Evolutionary conservation across 2,888 invertebrate genomes (phyloP), one percentile per base, ranked within the genome.

Genomic region (Tethea ocularis): DNA sequence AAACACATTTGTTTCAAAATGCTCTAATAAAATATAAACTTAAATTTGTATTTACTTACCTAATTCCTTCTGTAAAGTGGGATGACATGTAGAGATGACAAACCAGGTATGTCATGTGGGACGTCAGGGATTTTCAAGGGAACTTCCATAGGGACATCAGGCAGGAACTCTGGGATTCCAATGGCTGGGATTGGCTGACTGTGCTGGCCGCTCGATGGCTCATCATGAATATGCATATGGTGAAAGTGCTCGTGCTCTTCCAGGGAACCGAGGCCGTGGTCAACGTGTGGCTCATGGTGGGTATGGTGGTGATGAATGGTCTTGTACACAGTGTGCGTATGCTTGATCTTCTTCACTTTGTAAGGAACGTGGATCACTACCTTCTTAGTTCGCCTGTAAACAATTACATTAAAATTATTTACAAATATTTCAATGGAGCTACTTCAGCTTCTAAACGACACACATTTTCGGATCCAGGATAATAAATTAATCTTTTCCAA

Each of bases 241-340:
- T 93, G 93, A 76, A 90, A 90, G 61, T 94, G 94, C 61, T 93
- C 93, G 68, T 94, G 93, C 53, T 91, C 91, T 38, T 93, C 93
- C 0, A 80, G 62, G 0, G 87, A 81, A 0, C 86, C 70, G 4
- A 77, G 67, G 1, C 62, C 74, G 62, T 83, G 86, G 51, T 85
- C 84, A 29, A 78, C 66, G 29, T 72, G 79, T 1, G 82, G 80
- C 3, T 89, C 90, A 64, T 84, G 89, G 60, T 89, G 84, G 0
- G 84, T 83, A 71, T 94, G 91, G 65, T 94, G 89, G 63, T 94
- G 94, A 54, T 95, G 94, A 46, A 96, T 89, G 0, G 95, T 94
- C 80, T 95, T 96, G 86, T 94, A 95, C n/a, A 96, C 93, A 0
- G 95, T 96, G 78, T 96, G 96, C 0, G 95, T 95, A 77, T 96